phyloP scores from a whole-genome alignment of 2,797 vertebrate species.

The Gallirallus australis region DNA sequence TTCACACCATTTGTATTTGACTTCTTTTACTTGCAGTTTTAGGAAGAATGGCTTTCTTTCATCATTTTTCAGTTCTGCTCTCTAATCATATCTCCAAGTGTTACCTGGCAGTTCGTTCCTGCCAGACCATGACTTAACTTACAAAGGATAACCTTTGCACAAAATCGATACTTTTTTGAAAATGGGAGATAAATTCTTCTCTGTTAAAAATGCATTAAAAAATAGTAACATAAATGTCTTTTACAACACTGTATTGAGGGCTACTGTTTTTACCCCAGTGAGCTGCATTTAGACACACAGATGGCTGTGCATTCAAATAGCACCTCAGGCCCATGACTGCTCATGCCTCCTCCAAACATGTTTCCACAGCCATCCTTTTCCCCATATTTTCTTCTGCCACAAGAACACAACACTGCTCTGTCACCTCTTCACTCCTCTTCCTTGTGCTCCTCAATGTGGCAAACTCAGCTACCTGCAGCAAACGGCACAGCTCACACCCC shows the following conservation, averaged over 20 bases:
- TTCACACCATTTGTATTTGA: background rate
- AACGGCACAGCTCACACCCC: background rate
- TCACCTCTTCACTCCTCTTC: background rate
- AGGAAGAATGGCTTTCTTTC: background rate
- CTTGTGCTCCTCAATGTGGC: background rate
- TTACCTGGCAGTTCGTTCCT: background rate
- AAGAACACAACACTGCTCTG: rapidly evolving
- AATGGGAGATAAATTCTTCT: background rate
- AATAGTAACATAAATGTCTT: background rate
- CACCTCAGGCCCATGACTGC: background rate
- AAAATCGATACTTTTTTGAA: background rate
- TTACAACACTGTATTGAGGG: background rate
- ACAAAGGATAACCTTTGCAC: background rate
- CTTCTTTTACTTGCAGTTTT: background rate
- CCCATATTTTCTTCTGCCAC: background rate
- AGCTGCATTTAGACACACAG: background rate
- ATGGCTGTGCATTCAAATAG: background rate
- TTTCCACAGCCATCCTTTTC: background rate
- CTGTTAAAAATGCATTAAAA: background rate
- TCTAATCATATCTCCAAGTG: background rate
- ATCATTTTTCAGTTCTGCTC: background rate
- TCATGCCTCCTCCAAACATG: background rate
- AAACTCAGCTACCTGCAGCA: background rate
- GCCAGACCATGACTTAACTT: background rate
- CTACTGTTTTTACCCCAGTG: background rate